Percentiles rank a stretch among this genome's conserved stretches.
Conservation (phyloP, 2,113 vertebrate species). For the Leucopsar rothschildi region DNA sequence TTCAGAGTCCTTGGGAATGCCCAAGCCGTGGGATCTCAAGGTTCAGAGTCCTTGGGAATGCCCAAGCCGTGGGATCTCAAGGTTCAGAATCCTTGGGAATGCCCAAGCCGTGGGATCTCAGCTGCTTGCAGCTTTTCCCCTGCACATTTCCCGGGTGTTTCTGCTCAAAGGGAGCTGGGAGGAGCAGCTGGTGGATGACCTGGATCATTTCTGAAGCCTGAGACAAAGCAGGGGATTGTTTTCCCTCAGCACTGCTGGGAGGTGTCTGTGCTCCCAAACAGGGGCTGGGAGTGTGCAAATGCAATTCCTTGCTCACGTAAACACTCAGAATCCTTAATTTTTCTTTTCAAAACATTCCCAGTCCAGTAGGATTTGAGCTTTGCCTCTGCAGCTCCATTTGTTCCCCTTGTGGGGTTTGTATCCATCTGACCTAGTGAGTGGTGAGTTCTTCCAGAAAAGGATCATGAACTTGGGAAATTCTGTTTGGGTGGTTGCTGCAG, state of each 20-base stretch:
- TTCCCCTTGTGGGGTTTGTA: background rate
- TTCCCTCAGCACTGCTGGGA: background rate
- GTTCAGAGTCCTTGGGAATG: background rate
- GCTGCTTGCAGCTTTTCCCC: background rate
- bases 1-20: background rate
- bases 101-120: background rate
- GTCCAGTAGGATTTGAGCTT: background rate
- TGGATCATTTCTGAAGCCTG: fast-evolving
- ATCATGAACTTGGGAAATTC: background rate
- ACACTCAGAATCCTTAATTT: background rate
- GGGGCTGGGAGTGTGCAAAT: background rate
- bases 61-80: too few species aligned
- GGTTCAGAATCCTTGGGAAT: background rate
- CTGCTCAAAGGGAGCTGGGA: background rate
- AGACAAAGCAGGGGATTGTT: background rate
- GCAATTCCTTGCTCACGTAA: background rate
- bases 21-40: background rate
- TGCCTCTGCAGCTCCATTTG: background rate
- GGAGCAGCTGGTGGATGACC: background rate
- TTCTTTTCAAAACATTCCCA: background rate
- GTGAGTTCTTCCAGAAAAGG: background rate
- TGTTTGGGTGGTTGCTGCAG: background rate
- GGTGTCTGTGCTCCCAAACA: background rate
- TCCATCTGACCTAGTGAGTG: background rate
- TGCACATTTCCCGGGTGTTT: background rate